Percentiles rank a stretch among this genome's conserved stretches.
These are phyloP conservation scores for Metaphire vulgaris DNA, from an alignment of 1,140 invertebrate genomes.

Conservation along the genomic window DNA sequence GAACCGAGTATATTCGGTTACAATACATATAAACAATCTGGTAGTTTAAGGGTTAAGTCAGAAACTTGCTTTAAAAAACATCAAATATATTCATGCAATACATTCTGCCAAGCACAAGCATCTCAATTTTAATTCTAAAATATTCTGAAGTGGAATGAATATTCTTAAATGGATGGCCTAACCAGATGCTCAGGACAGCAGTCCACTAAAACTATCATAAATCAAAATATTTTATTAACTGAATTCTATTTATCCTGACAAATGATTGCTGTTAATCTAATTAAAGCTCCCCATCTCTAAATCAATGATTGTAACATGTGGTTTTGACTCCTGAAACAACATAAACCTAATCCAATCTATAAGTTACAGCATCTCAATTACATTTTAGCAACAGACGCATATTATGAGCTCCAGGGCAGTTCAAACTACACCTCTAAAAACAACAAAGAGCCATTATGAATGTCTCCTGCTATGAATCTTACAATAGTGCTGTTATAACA, in stretches of 20 bases:
- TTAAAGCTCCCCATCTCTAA: background rate
- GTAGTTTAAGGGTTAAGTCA: too few relatives aligned
- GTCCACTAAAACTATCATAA: background rate
- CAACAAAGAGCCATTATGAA: background rate
- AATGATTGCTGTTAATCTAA: background rate
- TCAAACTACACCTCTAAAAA: background rate
- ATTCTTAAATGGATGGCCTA: background rate
- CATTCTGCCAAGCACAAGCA: background rate
- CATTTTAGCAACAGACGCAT: background rate
- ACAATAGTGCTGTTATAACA: too few relatives aligned
- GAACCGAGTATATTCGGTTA: background rate
- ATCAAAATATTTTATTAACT: background rate
- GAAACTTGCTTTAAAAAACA: too few relatives aligned
- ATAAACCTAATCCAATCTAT: background rate
- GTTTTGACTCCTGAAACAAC: too few relatives aligned
- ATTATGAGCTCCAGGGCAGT: background rate
- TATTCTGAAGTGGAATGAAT: background rate
- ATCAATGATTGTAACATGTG: too few relatives aligned
- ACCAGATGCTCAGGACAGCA: background rate
- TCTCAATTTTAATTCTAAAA: background rate
- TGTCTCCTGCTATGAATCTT: background rate
- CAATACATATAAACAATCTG: background rate
- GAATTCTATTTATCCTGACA: background rate
- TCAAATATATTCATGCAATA: too few relatives aligned
- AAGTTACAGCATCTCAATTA: background rate